A percentile compares a stretch with the other conserved stretches of the same genome.
These are phyloP conservation scores for Melanaphis sacchari DNA, from an alignment of 1,140 invertebrate species.

Conservation along the genomic window DNA sequence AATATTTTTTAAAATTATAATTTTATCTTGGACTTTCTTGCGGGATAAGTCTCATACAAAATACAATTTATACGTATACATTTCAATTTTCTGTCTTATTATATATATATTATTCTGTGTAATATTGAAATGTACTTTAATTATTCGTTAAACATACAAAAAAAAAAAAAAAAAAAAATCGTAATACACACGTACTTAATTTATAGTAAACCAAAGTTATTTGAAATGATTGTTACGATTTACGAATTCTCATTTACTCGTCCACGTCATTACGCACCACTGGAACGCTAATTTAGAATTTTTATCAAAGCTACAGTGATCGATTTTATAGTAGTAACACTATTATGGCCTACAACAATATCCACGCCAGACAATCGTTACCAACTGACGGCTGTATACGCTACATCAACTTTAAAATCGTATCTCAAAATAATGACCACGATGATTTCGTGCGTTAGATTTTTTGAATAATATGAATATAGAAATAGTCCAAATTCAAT, in stretches of 20 bases:
- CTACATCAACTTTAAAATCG: neutral
- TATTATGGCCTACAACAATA: neutral
- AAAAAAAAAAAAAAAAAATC: neutral
- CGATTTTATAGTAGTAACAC: neutral
- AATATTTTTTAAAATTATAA: neutral
- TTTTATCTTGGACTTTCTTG: neutral
- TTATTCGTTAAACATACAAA: neutral
- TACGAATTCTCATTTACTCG: neutral
- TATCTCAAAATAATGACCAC: neutral
- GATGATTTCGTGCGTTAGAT: neutral
- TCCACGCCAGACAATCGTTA: neutral
- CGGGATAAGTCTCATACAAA: neutral
- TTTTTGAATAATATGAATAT: neutral
- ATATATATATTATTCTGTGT: neutral
- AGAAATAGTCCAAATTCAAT: constrained; percentile 14
- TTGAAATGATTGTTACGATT: neutral
- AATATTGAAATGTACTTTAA: neutral
- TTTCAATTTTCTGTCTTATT: neutral
- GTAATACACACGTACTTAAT: neutral
- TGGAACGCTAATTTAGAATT: neutral
- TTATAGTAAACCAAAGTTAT: neutral
- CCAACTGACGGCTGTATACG: neutral
- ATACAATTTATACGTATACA: neutral
- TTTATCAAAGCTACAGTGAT: neutral
- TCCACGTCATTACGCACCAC: neutral